Evolutionary conservation across 2,888 invertebrate genomes (phyloP).

Genomic region (Orthonevra nobilis): DNA sequence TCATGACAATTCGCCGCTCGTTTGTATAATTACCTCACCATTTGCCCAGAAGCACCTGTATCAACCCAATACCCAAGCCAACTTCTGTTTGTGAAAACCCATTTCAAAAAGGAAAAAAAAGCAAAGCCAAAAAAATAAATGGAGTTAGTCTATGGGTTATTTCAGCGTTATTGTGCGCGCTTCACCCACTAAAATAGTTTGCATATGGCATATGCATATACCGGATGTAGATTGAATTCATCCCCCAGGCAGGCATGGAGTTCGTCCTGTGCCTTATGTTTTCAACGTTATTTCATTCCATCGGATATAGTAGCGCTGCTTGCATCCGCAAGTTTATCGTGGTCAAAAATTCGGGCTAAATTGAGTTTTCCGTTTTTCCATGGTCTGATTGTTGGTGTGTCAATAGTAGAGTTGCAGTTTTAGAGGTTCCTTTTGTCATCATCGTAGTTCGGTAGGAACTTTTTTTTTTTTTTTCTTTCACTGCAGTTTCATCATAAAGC

Average conservation of each 20-base stretch:
- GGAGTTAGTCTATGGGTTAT: slow-evolving; percentile 36
- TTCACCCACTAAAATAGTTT: slow-evolving; percentile 49
- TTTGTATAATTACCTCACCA: slow-evolving; percentile 19
- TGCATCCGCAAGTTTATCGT: slow-evolving; percentile 12
- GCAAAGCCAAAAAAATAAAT: too few species aligned
- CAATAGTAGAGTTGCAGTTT: slow-evolving; percentile 24
- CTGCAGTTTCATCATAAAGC: slow-evolving; percentile 7
- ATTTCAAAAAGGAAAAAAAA: slow-evolving; percentile 1
- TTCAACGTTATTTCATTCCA: not conserved
- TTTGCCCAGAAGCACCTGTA: slow-evolving; percentile 10
- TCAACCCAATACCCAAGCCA: slow-evolving; percentile 20
- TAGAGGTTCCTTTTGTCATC: not conserved
- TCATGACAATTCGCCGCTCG: not conserved
- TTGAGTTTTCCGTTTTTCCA: slow-evolving; percentile 49
- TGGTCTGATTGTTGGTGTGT: slow-evolving; percentile 44
- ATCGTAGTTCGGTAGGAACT: not conserved
- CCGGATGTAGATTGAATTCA: slow-evolving; percentile 62
- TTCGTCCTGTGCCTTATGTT: not conserved
- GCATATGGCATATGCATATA: slow-evolving; percentile 45
- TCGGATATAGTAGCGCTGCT: slow-evolving; percentile 11
- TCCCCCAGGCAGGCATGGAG: slow-evolving; percentile 24
- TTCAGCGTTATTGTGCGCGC: slow-evolving; percentile 24
- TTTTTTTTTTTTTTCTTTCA: not conserved
- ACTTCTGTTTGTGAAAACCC: too few species aligned
- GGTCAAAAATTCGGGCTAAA: slow-evolving; percentile 38